Evolutionary conservation across 2,888 invertebrate species (phyloP), one percentile per base, ranked within the genome.

Genomic region (Willowsia nigromaculata): DNA sequence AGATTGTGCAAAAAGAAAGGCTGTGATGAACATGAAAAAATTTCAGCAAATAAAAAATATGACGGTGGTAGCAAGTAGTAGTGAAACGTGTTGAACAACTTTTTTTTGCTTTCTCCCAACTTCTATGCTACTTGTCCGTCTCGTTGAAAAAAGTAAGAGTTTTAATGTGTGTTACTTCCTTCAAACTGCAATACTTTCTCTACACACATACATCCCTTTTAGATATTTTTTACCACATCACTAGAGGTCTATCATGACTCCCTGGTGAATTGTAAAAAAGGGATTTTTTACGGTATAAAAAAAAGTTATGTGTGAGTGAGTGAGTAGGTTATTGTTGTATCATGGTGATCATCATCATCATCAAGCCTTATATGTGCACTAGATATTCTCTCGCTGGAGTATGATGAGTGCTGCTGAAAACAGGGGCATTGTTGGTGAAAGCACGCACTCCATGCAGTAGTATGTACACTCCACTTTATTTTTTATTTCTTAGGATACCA

Each of bases 201-300:
- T n/a, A 13, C 33, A 30, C 3, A 25, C 62, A 62, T 13, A 62
- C 37, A 68, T 33, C 4, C 53, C 4, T n/a, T 9, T 25, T 62
- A 6, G 25, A 13, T 62, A 15, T 33, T 37, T 25, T 47, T 27
- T 47, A 47, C 43, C 74, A 47, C 68, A 40, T 71, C 76, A 40
- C 74, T 53, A 43, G 74, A 74, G 85, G 76, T 85, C 74, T 74
- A 43, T 74, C 85, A 85, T 40, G 59, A 59, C 18, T 85, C 85
- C 85, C 76, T 68, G n/a, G 85, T 40, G 85, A 59, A 40, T 76
- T 53, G 71, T 74, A 33, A 85, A n/a, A n/a, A 74, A 53, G 40
- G 59, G 76, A 9, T 37, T 68, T 83, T 59, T 76, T 85, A 50
- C 27, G 71, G 18, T 71, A 81, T 13, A 76, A 40, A 18, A 33